A percentile compares a stretch with the other conserved stretches of the same genome.
These are phyloP conservation scores for Tetragnatha montana DNA, from an alignment of 2,888 invertebrate genomes.

Conservation along the genomic window DNA sequence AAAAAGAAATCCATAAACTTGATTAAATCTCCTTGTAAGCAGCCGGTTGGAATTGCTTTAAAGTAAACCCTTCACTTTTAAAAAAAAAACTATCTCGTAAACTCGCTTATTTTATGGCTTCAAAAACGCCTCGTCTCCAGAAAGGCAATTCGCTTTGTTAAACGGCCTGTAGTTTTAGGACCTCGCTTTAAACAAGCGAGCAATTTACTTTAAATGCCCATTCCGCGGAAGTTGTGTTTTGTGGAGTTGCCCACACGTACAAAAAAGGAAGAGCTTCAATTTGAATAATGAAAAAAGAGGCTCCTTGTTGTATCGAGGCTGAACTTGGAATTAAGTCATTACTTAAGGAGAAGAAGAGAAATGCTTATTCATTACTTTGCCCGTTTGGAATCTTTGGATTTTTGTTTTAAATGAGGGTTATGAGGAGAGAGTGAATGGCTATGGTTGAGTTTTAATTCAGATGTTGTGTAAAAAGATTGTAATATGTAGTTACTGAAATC, in stretches of 20 bases:
- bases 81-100: not conserved
- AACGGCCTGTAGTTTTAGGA: not conserved
- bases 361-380: not conserved
- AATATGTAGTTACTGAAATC: too few relatives aligned
- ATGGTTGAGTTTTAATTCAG: too few relatives aligned
- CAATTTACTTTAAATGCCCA: conserved; percentile 1
- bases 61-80: not conserved
- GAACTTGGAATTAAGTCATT: not conserved
- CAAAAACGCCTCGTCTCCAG: not conserved
- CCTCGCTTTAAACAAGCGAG: not conserved
- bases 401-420: not conserved
- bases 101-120: conserved; percentile 7
- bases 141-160: not conserved
- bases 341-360: not conserved
- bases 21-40: not conserved
- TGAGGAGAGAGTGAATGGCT: not conserved
- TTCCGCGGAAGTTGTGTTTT: not conserved
- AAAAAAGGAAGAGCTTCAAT: not conserved
- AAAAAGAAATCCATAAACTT: not conserved
- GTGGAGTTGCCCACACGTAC: not conserved
- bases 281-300: conserved; percentile 19
- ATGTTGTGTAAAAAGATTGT: too few relatives aligned
- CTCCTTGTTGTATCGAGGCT: not conserved
- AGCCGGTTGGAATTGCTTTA: not conserved
- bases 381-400: not conserved